Conservation (phyloP, 2,888 invertebrate species). For the Drosophila greeni region DNA sequence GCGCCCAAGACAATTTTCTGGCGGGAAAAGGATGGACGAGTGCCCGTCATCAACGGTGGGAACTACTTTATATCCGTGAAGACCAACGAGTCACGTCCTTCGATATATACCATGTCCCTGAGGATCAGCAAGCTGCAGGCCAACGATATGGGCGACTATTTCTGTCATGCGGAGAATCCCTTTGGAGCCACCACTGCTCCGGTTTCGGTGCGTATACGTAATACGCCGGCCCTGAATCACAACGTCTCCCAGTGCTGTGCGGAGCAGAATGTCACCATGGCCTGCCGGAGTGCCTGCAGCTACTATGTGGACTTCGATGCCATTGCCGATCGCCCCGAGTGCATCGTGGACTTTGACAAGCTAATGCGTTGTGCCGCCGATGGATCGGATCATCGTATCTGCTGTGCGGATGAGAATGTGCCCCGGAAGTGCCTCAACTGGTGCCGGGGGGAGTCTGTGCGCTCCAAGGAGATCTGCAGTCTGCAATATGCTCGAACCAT, state of each 20-base stretch:
- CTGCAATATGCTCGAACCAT: slow-evolving; percentile 87
- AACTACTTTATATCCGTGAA: slow-evolving; percentile 84
- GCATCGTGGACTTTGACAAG: slow-evolving; percentile 90
- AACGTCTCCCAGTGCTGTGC: slow-evolving; percentile 90
- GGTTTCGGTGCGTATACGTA: slow-evolving; percentile 86
- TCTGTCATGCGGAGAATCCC: slow-evolving; percentile 90
- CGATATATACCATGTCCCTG: slow-evolving; percentile 86
- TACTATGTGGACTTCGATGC: slow-evolving; percentile 91
- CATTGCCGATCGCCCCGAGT: slow-evolving; percentile 88
- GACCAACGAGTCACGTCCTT: slow-evolving; percentile 83
- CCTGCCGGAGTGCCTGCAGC: slow-evolving; percentile 90
- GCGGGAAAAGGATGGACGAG: slow-evolving; percentile 86
- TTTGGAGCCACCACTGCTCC: slow-evolving; percentile 87
- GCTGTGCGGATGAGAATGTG: slow-evolving; percentile 89
- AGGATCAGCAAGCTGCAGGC: slow-evolving; percentile 86
- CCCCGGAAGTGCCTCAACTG: slow-evolving; percentile 90
- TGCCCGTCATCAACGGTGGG: slow-evolving; percentile 87
- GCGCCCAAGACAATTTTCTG: slow-evolving; percentile 90
- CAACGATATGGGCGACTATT: slow-evolving; percentile 88
- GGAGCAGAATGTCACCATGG: slow-evolving; percentile 87
- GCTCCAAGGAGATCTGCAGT: slow-evolving; percentile 83
- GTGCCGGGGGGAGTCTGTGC: slow-evolving; percentile 88
- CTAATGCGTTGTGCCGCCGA: slow-evolving; percentile 92
- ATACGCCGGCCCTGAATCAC: slow-evolving; percentile 81
- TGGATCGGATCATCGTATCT: slow-evolving; percentile 89